Evolutionary conservation across 2,888 invertebrate species (phyloP).

Genomic region (Mesorhabditis sp.): DNA sequence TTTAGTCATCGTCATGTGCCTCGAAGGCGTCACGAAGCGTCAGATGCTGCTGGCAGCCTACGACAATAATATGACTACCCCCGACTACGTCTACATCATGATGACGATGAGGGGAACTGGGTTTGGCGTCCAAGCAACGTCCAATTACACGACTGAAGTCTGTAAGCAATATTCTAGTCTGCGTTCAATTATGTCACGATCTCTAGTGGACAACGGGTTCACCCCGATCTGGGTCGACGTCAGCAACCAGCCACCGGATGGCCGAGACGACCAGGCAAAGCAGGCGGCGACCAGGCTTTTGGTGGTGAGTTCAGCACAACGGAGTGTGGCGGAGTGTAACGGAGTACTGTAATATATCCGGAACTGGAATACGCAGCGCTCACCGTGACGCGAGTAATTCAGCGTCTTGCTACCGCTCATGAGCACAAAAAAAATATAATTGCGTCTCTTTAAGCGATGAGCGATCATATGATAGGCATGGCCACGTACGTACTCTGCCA

Average conservation of each 20-base stretch:
- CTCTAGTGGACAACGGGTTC: neutral
- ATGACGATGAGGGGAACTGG: neutral
- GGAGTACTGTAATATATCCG: too few species aligned
- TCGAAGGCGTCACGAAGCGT: neutral
- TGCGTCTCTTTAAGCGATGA: too few species aligned
- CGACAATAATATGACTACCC: neutral
- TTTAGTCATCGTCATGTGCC: constrained; percentile 5
- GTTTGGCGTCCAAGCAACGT: neutral
- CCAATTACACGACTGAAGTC: neutral
- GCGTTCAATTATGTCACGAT: neutral
- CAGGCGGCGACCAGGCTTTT: neutral
- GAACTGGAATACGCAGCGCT: too few species aligned
- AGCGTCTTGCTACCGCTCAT: too few species aligned
- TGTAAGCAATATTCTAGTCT: neutral
- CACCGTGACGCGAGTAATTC: too few species aligned
- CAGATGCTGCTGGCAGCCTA: neutral
- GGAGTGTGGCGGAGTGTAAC: too few species aligned
- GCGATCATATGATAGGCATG: too few species aligned
- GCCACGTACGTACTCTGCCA: too few species aligned
- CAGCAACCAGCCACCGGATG: neutral
- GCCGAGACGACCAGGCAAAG: neutral
- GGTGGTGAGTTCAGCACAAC: neutral
- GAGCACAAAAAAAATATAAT: too few species aligned
- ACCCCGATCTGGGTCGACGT: neutral
- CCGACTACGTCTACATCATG: constrained; percentile 1